Evolutionary conservation across 2,888 invertebrate species (phyloP).

Genomic region (Leptothorax acervorum): DNA sequence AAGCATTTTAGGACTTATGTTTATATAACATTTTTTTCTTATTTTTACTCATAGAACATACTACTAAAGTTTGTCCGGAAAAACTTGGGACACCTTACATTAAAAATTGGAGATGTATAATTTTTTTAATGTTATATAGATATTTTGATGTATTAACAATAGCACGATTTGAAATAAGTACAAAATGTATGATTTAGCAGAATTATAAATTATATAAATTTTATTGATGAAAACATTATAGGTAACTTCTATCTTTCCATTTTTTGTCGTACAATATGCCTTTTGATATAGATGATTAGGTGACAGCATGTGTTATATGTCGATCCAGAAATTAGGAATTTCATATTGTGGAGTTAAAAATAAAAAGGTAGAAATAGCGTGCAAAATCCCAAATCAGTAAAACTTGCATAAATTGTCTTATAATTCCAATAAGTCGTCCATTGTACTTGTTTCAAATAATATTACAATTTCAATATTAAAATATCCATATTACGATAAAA

Average conservation of each 20-base stretch:
- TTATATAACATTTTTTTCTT: too few relatives aligned
- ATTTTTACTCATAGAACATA: too few relatives aligned
- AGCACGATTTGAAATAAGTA: not conserved
- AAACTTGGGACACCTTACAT: not conserved
- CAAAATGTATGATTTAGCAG: not conserved
- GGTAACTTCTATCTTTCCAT: not conserved
- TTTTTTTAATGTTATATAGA: not conserved
- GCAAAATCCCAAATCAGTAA: not conserved
- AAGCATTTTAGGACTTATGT: too few relatives aligned
- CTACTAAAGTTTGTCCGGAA: too few relatives aligned
- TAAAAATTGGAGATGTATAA: not conserved
- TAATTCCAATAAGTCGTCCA: not conserved
- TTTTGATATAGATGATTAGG: not conserved
- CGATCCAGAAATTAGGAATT: not conserved
- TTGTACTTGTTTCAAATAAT: not conserved
- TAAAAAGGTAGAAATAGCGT: not conserved
- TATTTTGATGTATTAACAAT: not conserved
- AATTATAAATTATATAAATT: not conserved
- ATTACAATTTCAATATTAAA: not conserved
- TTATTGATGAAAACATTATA: not conserved
- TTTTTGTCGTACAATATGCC: not conserved
- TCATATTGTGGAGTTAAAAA: not conserved
- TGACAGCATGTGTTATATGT: not conserved
- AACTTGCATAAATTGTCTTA: not conserved
- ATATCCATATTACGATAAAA: too few relatives aligned